Conservation (phyloP, 2,888 invertebrate genomes). For the Physocephala rufipes region DNA sequence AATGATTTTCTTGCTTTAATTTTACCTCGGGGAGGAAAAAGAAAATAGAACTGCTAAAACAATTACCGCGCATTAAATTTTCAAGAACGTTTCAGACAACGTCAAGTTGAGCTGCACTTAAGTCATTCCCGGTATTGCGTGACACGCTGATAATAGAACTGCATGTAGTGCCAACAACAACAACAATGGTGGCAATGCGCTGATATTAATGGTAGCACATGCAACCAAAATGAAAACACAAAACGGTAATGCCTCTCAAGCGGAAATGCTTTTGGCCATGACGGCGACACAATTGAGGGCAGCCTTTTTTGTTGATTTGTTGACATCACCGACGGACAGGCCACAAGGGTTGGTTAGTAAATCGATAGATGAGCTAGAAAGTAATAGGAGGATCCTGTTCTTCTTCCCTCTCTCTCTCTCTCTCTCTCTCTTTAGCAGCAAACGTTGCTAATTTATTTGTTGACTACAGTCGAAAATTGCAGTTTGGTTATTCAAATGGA, state of each 20-base stretch:
- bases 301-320: no score
- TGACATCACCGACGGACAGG: no score
- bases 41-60: slow-evolving; percentile 20
- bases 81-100: slow-evolving; percentile 30
- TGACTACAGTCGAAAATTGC: slow-evolving; percentile 43
- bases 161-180: background rate
- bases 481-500: slow-evolving; percentile 40
- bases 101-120: slow-evolving; percentile 26
- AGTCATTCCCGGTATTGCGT: background rate
- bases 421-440: background rate
- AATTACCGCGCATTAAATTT: slow-evolving; percentile 39
- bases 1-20: background rate
- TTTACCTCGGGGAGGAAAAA: background rate
- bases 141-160: background rate
- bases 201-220: background rate
- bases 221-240: background rate
- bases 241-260: background rate
- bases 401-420: no score
- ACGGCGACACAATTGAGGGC: background rate
- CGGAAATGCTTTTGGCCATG: background rate
- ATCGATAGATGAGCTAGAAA: background rate
- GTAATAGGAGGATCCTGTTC: no score
- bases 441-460: slow-evolving; percentile 39
- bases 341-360: background rate
- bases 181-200: background rate